Percentiles rank a stretch among this genome's conserved stretches.
These are phyloP conservation scores for Adelosebastes latens DNA, from an alignment of 2,797 vertebrate genomes.

Conservation along the genomic window DNA sequence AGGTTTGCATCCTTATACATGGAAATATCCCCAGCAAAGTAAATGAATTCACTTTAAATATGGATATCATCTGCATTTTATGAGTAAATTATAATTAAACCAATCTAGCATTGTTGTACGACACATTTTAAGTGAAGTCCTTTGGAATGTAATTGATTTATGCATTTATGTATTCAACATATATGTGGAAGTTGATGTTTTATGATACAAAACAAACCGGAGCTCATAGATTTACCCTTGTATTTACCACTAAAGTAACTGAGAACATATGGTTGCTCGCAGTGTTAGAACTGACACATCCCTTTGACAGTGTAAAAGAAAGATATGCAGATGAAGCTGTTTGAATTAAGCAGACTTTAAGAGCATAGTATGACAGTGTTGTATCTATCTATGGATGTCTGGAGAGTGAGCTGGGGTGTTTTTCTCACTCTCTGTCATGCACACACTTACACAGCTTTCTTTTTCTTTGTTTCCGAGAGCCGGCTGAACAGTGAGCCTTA, in stretches of 20 bases:
- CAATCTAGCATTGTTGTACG: not conserved
- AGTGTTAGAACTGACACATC: not conserved
- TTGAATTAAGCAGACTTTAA: not conserved
- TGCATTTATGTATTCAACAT: not conserved
- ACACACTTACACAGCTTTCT: not conserved
- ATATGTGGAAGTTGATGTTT: not conserved
- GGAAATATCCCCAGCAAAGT: not conserved
- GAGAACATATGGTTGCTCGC: not conserved
- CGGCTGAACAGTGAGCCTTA: slow-evolving; percentile 5
- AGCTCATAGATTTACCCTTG: not conserved
- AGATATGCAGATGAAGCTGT: not conserved
- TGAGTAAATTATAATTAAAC: not conserved
- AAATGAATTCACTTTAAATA: not conserved
- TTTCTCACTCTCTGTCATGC: not conserved
- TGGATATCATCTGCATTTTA: not conserved
- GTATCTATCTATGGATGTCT: not conserved
- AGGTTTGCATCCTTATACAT: not conserved
- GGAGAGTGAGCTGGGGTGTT: not conserved
- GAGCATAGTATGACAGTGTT: not conserved
- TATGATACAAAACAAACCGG: not conserved
- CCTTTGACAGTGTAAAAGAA: not conserved
- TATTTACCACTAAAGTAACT: not conserved
- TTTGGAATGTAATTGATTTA: not conserved
- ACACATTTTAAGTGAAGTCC: not conserved
- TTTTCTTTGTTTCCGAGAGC: slow-evolving; percentile 1